Evolutionary conservation across 2,888 invertebrate species (phyloP).

Genomic region (Meiosimyza platycephala): DNA sequence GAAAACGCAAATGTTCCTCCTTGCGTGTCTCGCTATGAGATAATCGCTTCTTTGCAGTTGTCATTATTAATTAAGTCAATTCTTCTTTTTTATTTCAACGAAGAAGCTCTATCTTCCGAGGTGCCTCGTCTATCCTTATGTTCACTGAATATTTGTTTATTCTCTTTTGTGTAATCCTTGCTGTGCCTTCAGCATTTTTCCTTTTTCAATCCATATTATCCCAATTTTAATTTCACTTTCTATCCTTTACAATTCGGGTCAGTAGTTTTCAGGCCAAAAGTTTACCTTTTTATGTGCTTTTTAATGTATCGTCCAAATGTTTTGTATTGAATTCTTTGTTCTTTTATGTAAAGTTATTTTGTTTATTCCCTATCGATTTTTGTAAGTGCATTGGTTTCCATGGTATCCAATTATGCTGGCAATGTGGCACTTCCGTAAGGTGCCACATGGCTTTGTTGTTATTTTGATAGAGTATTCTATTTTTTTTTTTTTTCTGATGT

Average conservation of each 20-base stretch:
- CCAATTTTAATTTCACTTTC: constrained; percentile 15
- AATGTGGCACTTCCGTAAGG: background rate
- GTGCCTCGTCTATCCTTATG: background rate
- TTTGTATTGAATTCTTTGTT: background rate
- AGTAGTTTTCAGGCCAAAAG: background rate
- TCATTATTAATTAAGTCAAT: no score
- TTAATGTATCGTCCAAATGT: constrained; percentile 1
- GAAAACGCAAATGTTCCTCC: constrained; percentile 55
- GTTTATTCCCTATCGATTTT: constrained; percentile 27
- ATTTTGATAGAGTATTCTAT: background rate
- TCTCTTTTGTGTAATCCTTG: no score
- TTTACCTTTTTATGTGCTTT: constrained; percentile 4
- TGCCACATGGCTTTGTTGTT: constrained; percentile 2
- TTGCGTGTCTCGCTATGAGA: constrained; percentile 48
- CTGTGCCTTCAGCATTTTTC: no score
- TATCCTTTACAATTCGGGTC: constrained; percentile 17
- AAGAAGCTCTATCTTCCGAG: background rate
- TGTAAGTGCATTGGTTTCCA: constrained; percentile 32
- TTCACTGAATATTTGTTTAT: background rate
- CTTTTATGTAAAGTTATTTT: constrained; percentile 28
- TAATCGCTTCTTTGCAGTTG: constrained; percentile 30
- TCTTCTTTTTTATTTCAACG: no score
- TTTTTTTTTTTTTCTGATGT: background rate
- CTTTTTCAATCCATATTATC: background rate
- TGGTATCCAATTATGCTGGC: constrained; percentile 24